Evolutionary conservation across 2,113 vertebrate species (phyloP), one percentile per base, ranked within the genome.

Genomic region (Rissa tridactyla): DNA sequence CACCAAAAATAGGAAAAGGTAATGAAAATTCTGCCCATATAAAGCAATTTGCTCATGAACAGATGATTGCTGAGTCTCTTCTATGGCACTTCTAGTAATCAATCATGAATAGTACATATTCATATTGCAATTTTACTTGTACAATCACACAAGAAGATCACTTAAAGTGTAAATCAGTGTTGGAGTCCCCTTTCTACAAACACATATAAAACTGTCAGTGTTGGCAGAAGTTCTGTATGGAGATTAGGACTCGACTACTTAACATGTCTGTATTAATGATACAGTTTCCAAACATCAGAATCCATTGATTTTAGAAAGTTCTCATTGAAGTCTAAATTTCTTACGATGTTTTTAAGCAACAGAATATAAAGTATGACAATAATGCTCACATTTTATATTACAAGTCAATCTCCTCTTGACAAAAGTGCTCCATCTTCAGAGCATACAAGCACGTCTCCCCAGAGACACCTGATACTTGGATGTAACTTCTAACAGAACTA

Each of bases 1-100:
- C 97, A 97, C 72, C 85, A 97, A 92, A 97, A 93, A 87, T 4
- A 71, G 65, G 64, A 97, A 64, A 91, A 96, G 20, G 76, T 90
- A 44, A 62, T 90, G 80, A 96, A 44, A 96, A 97, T 83, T 91
- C 68, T 92, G 52, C 61, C 90, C 86, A 77, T 34, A 64, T 10
- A 55, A 84, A 91, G 73, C 46, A 66, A 64, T 78, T 17, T 84
- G 7, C 6, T 76, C 11, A 1, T 46, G 42, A 86, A 58, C 30
- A 92, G 38, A 49, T 36, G 36, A 72, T 12, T 84, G 60, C 61
- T 62, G 49, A 80, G 76, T 62, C 32, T 83, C 42, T 51, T 71
- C n/a, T 44, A 18, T 32, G 87, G 90, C 76, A 81, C 7, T 47
- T 46, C 16, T 13, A 86, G 60, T 29, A 38, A 66, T 76, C 82